Base-by-base conservation (phyloP, 2,797 vertebrate species). In the Parauchenoglanis ngamensis region DNA sequence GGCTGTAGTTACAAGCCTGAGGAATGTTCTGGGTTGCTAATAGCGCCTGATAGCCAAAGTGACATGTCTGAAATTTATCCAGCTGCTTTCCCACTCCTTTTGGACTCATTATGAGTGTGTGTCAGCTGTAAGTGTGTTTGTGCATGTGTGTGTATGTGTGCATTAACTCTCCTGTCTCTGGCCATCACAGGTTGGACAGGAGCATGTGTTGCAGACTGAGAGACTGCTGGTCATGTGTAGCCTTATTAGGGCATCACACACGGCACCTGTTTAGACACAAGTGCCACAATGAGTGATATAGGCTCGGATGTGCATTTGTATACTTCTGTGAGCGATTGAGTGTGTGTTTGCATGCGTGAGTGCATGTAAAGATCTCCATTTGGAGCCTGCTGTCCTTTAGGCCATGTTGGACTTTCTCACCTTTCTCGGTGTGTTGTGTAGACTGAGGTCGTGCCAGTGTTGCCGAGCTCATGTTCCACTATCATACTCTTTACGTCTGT, bases 1-100 rank as follows among this genome's bases (percentile, higher is more conserved):
- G n/a, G 44, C 11, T 83, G 81, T 21, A 52, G 46, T 68, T 54
- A 35, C 28, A 68, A 7, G 59, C 8, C 61, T 83, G 63, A 31
- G 11, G 46, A 54, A 83, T 68, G 63, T 76, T 83, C 65, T 49
- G 13, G 10, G 7, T 31, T 21, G 3, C 17, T 73, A 44, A 80
- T 63, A 52, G 40, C 7, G 31, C 76, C 54, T 65, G 65, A 61
- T 44, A 13, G 73, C 61, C 61, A 89, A 88, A 90, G 92, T 90
- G 86, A 87, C 80, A 89, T 72, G 70, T 80, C 78, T 80, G 80
- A 86, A 85, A 86, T 92, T 89, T 92, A 86, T 90, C 65, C 91
- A 94, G 92, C 93, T 94, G 93, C 85, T 89, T 83, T 85, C 28
- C 35, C 40, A 85, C 78, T 21, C 86, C 87, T 90, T 88, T 84